Evolutionary conservation across 2,113 vertebrate species (phyloP).

Genomic region (Megaceryle maxima): DNA sequence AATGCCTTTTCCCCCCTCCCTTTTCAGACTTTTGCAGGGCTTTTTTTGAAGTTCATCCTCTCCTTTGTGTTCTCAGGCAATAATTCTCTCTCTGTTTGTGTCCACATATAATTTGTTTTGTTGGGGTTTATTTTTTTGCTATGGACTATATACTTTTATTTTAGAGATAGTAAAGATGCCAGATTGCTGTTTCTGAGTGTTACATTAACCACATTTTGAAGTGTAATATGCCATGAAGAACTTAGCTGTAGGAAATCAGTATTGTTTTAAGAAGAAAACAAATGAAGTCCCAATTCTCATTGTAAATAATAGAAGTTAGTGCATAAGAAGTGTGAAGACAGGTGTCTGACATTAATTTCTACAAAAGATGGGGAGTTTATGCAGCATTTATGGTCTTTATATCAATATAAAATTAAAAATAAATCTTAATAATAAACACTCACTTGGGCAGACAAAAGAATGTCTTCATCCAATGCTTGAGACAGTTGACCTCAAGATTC

Average conservation of each 20-base stretch:
- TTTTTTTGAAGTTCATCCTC: neutral
- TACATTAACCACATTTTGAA: neutral
- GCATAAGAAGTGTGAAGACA: neutral
- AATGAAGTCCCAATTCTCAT: neutral
- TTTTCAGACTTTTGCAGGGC: neutral
- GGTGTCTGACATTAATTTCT: neutral
- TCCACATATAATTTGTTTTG: neutral
- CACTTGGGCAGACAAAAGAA: neutral
- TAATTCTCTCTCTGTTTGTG: neutral
- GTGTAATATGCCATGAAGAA: constrained; percentile 24
- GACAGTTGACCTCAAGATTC: neutral
- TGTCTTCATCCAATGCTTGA: neutral
- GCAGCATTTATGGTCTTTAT: neutral
- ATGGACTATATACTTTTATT: constrained; percentile 50
- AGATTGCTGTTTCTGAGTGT: neutral
- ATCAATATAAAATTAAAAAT: neutral
- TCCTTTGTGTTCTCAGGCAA: neutral
- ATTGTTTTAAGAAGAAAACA: neutral
- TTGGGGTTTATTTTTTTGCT: neutral
- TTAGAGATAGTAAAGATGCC: constrained; percentile 1
- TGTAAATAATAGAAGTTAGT: neutral
- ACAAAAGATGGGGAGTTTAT: neutral
- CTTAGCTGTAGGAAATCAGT: neutral
- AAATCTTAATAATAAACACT: neutral
- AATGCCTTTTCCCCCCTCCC: fast-evolving